These are phyloP conservation scores for Poliocrania exsul DNA, from an alignment of 2,797 vertebrate species.

Conservation along the genomic window DNA sequence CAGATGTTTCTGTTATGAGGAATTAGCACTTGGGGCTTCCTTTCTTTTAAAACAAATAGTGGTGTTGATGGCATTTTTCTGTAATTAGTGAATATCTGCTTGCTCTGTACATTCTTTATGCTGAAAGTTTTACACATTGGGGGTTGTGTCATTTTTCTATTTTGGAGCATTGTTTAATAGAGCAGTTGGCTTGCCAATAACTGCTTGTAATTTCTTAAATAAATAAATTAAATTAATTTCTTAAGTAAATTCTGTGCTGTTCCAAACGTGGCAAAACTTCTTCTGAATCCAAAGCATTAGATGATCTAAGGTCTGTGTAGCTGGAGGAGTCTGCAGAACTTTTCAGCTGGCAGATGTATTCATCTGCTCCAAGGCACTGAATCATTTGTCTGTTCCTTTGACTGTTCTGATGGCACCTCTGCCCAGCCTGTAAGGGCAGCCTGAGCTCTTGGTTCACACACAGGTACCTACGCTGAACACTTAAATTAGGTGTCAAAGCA, in stretches of 20 bases:
- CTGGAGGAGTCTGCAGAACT: background rate
- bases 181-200: background rate
- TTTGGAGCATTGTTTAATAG: background rate
- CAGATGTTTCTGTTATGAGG: conserved; percentile 40
- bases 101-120: background rate
- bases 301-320: background rate
- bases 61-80: background rate
- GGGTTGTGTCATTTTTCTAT: background rate
- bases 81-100: background rate
- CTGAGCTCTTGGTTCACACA: background rate
- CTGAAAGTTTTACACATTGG: background rate
- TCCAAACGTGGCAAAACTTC: background rate
- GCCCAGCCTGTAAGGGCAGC: background rate
- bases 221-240: background rate
- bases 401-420: background rate
- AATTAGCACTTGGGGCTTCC: conserved; percentile 11
- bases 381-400: background rate
- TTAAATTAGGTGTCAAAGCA: background rate
- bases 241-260: background rate
- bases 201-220: conserved; percentile 8
- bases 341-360: background rate
- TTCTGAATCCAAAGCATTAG: background rate
- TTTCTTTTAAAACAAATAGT: conserved; percentile 38
- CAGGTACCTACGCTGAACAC: accelerated
- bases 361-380: background rate